These are phyloP conservation scores for Cettia cetti DNA, from an alignment of 2,113 vertebrate genomes.

Conservation along the genomic window DNA sequence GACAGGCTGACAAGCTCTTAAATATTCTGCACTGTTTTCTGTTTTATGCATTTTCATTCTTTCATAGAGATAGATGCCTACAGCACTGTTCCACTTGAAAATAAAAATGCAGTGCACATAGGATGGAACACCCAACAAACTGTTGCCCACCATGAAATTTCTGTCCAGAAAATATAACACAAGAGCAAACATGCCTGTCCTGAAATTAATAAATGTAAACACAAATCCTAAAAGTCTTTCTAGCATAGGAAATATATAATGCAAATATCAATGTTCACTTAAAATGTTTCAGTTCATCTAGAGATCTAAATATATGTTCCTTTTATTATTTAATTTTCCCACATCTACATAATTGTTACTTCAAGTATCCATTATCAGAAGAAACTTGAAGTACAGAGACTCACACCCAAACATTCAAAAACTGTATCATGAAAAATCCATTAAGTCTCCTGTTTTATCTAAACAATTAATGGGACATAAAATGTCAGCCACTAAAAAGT, in stretches of 20 bases:
- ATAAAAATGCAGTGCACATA: not conserved
- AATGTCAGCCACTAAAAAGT: not conserved
- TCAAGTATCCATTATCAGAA: not conserved
- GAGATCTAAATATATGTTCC: not conserved
- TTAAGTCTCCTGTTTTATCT: not conserved
- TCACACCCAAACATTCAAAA: not conserved
- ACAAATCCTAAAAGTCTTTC: not conserved
- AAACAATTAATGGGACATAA: not conserved
- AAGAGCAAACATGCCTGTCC: not conserved
- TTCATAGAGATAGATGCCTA: not conserved
- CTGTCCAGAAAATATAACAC: not conserved
- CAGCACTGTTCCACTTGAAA: not conserved
- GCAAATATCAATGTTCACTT: not conserved
- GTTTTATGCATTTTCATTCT: not conserved
- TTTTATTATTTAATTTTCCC: not conserved
- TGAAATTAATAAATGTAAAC: not conserved
- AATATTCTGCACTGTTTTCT: not conserved
- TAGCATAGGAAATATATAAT: not conserved
- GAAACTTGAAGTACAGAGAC: not conserved
- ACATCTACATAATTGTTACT: not conserved
- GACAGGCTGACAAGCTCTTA: not conserved
- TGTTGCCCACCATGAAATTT: not conserved
- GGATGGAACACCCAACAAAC: not conserved
- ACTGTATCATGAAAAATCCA: not conserved
- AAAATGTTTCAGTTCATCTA: not conserved